These are phyloP conservation scores for Oncorhynchus mykiss DNA, from an alignment of 2,113 vertebrate genomes.

Conservation along the genomic window DNA sequence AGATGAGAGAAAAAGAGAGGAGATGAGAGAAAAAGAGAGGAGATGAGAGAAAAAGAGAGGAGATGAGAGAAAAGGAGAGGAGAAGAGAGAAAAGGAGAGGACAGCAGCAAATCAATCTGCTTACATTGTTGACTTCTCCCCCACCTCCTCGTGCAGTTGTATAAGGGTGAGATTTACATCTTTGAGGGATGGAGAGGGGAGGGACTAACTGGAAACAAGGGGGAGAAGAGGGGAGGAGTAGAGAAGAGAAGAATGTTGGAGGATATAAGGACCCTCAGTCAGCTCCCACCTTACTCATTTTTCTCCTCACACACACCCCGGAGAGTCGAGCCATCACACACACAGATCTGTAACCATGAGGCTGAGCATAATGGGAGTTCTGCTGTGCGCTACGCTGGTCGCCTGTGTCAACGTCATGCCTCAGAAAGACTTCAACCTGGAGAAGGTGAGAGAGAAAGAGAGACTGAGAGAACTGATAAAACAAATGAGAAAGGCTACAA, in stretches of 20 bases:
- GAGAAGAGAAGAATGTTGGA: slow-evolving; percentile 12
- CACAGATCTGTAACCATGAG: slow-evolving; percentile 48
- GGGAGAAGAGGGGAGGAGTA: background rate
- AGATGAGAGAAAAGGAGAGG: too few species aligned
- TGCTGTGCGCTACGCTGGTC: slow-evolving; percentile 41
- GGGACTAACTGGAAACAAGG: background rate
- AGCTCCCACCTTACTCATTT: background rate
- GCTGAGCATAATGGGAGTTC: slow-evolving; percentile 48
- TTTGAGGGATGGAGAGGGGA: background rate
- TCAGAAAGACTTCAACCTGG: slow-evolving; percentile 71
- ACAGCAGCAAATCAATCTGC: background rate
- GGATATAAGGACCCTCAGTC: slow-evolving; percentile 49
- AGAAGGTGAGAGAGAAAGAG: slow-evolving; percentile 71
- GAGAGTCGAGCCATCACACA: background rate
- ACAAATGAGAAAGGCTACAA: background rate
- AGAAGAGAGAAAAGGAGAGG: background rate
- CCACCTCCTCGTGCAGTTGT: slow-evolving; percentile 47
- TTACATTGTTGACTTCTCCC: background rate
- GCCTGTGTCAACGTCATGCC: slow-evolving; percentile 39
- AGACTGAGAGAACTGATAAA: background rate
- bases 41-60: too few species aligned
- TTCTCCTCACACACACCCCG: slow-evolving; percentile 7
- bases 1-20: too few species aligned
- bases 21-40: too few species aligned
- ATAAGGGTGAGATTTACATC: slow-evolving; percentile 49